Evolutionary conservation across 2,113 vertebrate species (phyloP).

Genomic region (Lycaon pictus): DNA sequence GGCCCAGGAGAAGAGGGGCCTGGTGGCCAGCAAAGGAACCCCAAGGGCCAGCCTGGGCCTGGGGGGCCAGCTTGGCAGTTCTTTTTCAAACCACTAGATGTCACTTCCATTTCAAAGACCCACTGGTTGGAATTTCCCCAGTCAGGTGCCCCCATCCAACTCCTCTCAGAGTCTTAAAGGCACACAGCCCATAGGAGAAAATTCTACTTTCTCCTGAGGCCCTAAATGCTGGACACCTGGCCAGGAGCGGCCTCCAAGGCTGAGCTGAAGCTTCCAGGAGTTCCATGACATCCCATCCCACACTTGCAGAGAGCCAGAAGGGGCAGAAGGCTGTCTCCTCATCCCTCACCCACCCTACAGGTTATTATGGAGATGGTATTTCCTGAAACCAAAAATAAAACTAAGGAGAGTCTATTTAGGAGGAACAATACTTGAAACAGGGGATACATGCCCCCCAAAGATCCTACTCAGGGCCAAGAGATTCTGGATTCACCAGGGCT

Average conservation of each 20-base stretch:
- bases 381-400: slow-evolving; percentile 34
- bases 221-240: neutral
- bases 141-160: neutral
- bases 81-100: slow-evolving; percentile 83
- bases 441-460: neutral
- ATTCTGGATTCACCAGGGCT: neutral
- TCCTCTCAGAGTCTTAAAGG: slow-evolving; percentile 59
- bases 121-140: slow-evolving; percentile 53
- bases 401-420: neutral
- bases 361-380: neutral
- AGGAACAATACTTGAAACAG: neutral
- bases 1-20: neutral
- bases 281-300: neutral
- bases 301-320: neutral
- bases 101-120: slow-evolving; percentile 83
- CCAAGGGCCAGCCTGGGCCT: slow-evolving; percentile 1
- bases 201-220: neutral
- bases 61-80: slow-evolving; percentile 73
- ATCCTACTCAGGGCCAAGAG: neutral
- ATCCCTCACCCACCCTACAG: neutral
- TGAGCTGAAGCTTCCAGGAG: neutral
- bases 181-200: slow-evolving; percentile 9
- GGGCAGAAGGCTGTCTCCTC: neutral
- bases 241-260: neutral
- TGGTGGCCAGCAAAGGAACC: neutral